phyloP scores from a whole-genome alignment of 2,113 vertebrate genomes.

The Antechinus flavipes region DNA sequence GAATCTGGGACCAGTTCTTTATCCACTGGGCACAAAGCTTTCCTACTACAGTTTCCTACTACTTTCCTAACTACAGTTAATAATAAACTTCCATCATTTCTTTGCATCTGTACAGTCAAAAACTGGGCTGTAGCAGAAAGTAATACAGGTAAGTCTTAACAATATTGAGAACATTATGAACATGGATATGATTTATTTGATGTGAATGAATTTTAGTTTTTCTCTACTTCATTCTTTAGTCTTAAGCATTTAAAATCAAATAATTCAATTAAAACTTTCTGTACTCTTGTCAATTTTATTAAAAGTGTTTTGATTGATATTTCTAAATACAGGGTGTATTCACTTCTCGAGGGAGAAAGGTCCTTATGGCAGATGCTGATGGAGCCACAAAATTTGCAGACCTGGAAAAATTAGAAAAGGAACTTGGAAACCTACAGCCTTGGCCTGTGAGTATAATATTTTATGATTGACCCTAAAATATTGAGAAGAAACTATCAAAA shows the following conservation, averaged over 20 bases:
- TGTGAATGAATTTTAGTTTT: neutral
- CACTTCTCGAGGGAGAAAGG: conserved; percentile 89
- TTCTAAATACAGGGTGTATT: conserved; percentile 90
- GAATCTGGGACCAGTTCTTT: neutral
- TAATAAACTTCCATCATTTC: neutral
- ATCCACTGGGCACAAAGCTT: neutral
- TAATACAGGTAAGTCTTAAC: neutral
- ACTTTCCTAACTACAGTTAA: neutral
- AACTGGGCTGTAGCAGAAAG: neutral
- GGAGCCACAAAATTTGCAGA: conserved; percentile 97
- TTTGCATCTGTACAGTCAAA: neutral
- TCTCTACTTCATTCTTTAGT: neutral
- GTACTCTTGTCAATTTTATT: conserved; percentile 36
- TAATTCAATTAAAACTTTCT: neutral
- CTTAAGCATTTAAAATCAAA: conserved; percentile 14
- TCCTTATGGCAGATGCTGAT: conserved; percentile 98
- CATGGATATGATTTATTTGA: neutral
- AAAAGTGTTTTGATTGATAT: neutral
- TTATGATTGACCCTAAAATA: neutral
- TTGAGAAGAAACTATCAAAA: neutral
- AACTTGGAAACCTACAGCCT: conserved; percentile 86
- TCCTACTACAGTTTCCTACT: neutral
- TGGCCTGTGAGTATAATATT: conserved; percentile 88
- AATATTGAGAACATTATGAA: neutral
- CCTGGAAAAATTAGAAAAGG: conserved; percentile 94